Evolutionary conservation across 2,888 invertebrate genomes (phyloP), one percentile per base, ranked within the genome.

Genomic region (Limnephilus marmoratus): DNA sequence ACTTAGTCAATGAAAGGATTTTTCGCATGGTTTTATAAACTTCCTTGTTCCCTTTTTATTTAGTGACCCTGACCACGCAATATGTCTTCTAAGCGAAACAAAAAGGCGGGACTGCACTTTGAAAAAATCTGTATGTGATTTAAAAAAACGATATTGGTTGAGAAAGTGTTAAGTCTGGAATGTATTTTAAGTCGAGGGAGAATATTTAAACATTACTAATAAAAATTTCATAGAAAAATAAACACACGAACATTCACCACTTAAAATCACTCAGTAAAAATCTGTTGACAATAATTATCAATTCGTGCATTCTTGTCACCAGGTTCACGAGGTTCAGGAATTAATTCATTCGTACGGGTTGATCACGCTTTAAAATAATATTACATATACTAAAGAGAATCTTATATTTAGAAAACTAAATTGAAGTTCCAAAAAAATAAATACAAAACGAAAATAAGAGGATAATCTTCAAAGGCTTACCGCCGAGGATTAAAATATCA

Each of bases 401-500:
- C 4, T 68, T 68, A 15, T 1, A 13, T 24, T 18, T 68, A 68
- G 9, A 9, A 24, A n/a, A 24, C 24, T 24, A 9, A 68, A 68
- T n/a, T 24, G 7, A 68, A 9, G 24, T n/a, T 68, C 68, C 68
- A 68, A 24, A 68, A 45, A 24, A 68, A 68, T 68, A 68, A 24
- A 68, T 24, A 68, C 68, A 68, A 68, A 68, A 68, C 9, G 24
- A 24, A 68, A 68, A 68, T 68, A 68, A 68, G 68, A 68, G 68
- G 68, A 68, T 68, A 9, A 68, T 68, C 68, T 68, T 68, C 68
- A 68, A 68, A 68, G n/a, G 68, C 68, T 68, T 68, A 68, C 68
- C 68, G 68, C 68, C 68, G 68, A n/a, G 68, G 68, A 68, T 68
- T 68, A 68, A 68, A 68, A 68, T 68, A 68, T 68, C n/a, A 68